phyloP scores from a whole-genome alignment of 2,888 invertebrate species.

The Altica lythri region DNA sequence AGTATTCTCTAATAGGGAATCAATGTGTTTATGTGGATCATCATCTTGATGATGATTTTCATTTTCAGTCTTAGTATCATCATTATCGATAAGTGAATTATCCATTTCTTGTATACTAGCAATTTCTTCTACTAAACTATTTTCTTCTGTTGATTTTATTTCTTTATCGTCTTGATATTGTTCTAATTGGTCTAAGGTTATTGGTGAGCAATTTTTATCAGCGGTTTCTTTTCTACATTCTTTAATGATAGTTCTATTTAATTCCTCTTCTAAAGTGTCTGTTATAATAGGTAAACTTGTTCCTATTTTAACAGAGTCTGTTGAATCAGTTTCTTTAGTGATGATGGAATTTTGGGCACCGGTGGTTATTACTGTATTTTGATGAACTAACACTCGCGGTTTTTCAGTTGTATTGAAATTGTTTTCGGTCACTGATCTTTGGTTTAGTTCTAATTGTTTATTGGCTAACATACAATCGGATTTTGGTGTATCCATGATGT shows the following conservation, averaged over 20 bases:
- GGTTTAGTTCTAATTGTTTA: constrained; percentile 31
- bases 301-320: constrained; percentile 22
- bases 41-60: too few species aligned
- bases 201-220: constrained; percentile 46
- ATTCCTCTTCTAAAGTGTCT: constrained; percentile 30
- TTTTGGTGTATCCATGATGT: constrained; percentile 45
- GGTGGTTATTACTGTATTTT: constrained; percentile 39
- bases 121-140: constrained; percentile 17
- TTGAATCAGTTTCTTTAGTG: constrained; percentile 7
- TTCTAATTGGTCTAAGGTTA: constrained; percentile 41
- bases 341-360: constrained; percentile 12
- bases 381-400: constrained; percentile 40
- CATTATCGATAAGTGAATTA: constrained; percentile 18
- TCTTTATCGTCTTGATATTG: constrained; percentile 21
- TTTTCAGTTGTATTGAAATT: constrained; percentile 21
- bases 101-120: constrained; percentile 23
- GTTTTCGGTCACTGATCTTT: constrained; percentile 23
- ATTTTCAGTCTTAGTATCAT: constrained; percentile 14
- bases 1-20: constrained; percentile 16
- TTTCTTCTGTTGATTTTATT: constrained; percentile 14
- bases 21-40: constrained; percentile 24
- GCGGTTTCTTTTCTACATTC: constrained; percentile 39
- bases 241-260: constrained; percentile 31
- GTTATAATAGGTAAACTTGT: constrained; percentile 29
- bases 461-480: constrained; percentile 44